phyloP scores from a whole-genome alignment of 2,113 vertebrate species.

The Passer domesticus region DNA sequence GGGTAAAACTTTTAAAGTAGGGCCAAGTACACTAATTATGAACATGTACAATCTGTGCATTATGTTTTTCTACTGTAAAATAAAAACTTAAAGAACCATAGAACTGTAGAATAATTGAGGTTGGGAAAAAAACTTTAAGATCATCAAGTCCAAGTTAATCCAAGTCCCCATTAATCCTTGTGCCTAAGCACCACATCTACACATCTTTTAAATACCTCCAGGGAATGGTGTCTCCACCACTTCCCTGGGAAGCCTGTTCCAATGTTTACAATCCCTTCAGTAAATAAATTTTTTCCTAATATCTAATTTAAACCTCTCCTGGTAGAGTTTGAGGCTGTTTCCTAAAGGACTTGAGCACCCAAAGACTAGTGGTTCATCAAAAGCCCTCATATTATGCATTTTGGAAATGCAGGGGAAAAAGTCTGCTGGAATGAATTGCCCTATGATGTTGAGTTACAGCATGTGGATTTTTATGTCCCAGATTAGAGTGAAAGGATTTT shows the following conservation, averaged over 20 bases:
- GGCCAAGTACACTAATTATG: not conserved
- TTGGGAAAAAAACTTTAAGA: not conserved
- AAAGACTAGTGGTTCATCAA: not conserved
- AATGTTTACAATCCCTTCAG: not conserved
- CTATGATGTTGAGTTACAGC: not conserved
- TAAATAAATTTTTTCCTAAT: not conserved
- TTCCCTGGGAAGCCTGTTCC: not conserved
- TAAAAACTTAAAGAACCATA: not conserved
- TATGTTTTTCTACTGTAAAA: not conserved
- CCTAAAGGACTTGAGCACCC: not conserved
- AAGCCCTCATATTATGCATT: not conserved
- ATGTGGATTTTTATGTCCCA: not conserved
- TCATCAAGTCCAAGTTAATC: not conserved
- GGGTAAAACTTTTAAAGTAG: not conserved
- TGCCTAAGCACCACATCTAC: not conserved
- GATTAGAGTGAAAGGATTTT: slow-evolving; percentile 5
- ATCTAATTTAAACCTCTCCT: not conserved
- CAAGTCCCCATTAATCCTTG: not conserved
- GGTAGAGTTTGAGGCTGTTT: not conserved
- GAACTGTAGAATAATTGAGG: not conserved
- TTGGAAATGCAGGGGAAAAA: not conserved
- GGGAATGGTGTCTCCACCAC: not conserved
- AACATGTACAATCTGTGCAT: not conserved
- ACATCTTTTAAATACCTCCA: not conserved
- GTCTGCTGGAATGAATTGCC: not conserved